Evolutionary conservation across 37 sponge, comb jelly and placozoan species (phyloP).

Genomic region (Halichondria panicea): DNA sequence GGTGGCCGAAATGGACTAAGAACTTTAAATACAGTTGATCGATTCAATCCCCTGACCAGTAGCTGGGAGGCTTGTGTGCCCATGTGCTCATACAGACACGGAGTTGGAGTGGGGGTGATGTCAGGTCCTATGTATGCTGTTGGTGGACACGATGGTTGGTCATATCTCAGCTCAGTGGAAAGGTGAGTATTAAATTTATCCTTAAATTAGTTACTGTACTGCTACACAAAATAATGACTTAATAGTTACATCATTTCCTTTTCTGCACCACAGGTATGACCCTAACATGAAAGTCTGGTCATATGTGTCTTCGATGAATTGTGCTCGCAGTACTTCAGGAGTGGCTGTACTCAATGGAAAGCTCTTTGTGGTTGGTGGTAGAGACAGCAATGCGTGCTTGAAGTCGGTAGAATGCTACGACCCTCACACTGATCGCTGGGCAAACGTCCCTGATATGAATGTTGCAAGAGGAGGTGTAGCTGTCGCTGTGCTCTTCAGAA

Average conservation of each 20-base stretch:
- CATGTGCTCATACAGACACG: slow-evolving; percentile 80
- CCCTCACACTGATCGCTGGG: slow-evolving; percentile 81
- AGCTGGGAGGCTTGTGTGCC: slow-evolving; percentile 44
- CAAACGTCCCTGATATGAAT: slow-evolving; percentile 55
- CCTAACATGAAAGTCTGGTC: slow-evolving; percentile 71
- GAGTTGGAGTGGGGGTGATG: slow-evolving; percentile 72
- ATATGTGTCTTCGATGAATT: slow-evolving; percentile 59
- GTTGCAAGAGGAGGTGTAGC: slow-evolving; percentile 70
- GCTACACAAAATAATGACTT: too few relatives aligned
- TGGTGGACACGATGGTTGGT: slow-evolving; percentile 86
- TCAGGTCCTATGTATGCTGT: slow-evolving; percentile 84
- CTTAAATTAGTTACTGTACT: too few relatives aligned
- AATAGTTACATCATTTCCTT: neutral
- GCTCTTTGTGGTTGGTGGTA: slow-evolving; percentile 73
- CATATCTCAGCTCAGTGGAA: slow-evolving; percentile 73
- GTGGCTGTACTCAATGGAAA: slow-evolving; percentile 67
- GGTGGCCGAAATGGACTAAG: slow-evolving; percentile 76
- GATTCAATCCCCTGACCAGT: slow-evolving; percentile 40
- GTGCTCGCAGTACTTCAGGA: slow-evolving; percentile 77
- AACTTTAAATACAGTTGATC: slow-evolving; percentile 73
- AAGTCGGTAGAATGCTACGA: slow-evolving; percentile 78
- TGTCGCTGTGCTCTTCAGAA: slow-evolving; percentile 50
- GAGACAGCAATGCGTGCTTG: slow-evolving; percentile 73
- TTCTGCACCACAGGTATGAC: slow-evolving; percentile 59
- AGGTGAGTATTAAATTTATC: slow-evolving; percentile 45